A percentile compares a stretch with the other conserved stretches of the same genome.
phyloP scores from a whole-genome alignment of 2,888 invertebrate species.

The Liodrosophila aerea region DNA sequence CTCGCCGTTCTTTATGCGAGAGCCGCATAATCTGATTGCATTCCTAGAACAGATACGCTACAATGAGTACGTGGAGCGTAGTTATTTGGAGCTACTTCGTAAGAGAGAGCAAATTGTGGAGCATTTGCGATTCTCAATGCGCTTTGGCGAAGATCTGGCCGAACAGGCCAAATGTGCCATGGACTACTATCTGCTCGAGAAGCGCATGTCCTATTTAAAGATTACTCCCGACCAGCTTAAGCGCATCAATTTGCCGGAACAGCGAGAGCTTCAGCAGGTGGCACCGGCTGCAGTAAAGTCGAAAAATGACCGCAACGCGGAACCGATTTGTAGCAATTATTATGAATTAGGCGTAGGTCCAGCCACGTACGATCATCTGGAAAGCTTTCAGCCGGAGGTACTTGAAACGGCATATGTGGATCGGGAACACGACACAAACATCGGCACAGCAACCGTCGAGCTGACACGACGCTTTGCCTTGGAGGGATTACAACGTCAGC shows the following conservation, averaged over 20 bases:
- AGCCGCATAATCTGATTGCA: conserved; percentile 79
- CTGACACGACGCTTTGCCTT: conserved; percentile 63
- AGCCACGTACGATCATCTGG: conserved; percentile 77
- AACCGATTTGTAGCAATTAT: conserved; percentile 70
- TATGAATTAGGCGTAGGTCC: conserved; percentile 57
- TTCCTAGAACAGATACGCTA: conserved; percentile 81
- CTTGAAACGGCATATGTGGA: conserved; percentile 69
- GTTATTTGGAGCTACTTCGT: conserved; percentile 75
- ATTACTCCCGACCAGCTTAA: conserved; percentile 77
- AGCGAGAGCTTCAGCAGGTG: conserved; percentile 52
- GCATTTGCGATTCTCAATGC: conserved; percentile 79
- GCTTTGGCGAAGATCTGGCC: conserved; percentile 79
- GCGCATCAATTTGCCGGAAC: conserved; percentile 73
- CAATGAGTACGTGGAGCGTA: conserved; percentile 79
- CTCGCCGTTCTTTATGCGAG: conserved; percentile 80
- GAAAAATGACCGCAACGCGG: conserved; percentile 21
- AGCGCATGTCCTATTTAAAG: conserved; percentile 72
- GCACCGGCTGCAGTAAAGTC: conserved; percentile 4
- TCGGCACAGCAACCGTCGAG: conserved; percentile 64
- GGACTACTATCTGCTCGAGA: conserved; percentile 76
- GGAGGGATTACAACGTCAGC: conserved; percentile 73
- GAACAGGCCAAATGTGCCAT: conserved; percentile 80
- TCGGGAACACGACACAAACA: conserved; percentile 69
- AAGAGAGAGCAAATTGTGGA: conserved; percentile 80
- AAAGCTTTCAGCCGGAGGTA: conserved; percentile 68